Evolutionary conservation across 2,113 vertebrate genomes (phyloP).

Genomic region (Dicrurus megarhynchus): DNA sequence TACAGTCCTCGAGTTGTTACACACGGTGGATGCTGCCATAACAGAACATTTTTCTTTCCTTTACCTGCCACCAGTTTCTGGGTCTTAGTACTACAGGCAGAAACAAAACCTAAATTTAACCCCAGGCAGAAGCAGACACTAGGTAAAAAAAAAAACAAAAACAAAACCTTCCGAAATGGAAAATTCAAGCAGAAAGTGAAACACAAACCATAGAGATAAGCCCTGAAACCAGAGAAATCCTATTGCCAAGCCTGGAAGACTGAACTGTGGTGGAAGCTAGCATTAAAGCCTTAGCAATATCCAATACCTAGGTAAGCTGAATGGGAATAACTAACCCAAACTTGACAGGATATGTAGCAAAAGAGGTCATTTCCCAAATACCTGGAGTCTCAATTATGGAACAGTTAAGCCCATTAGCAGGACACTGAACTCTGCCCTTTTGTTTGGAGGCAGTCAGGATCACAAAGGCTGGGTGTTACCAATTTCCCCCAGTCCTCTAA

Average conservation of each 20-base stretch:
- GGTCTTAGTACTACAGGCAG: background rate
- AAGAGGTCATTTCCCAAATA: background rate
- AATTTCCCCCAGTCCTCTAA: background rate
- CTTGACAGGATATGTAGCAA: background rate
- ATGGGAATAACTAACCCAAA: background rate
- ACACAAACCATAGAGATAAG: background rate
- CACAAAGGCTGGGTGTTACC: background rate
- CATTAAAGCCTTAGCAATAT: background rate
- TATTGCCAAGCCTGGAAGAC: background rate
- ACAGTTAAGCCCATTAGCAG: background rate
- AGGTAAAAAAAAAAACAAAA: background rate
- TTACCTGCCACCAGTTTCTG: background rate
- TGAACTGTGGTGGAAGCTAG: background rate
- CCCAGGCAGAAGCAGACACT: background rate
- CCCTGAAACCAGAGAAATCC: background rate
- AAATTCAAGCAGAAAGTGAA: background rate
- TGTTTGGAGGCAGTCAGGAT: background rate
- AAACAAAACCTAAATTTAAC: background rate
- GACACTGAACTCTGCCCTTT: background rate
- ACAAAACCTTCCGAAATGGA: background rate
- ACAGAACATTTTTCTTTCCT: background rate
- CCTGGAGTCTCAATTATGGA: background rate
- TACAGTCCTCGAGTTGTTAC: background rate
- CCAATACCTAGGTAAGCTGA: background rate
- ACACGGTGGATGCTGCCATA: background rate